These are phyloP conservation scores for Montipora efflorescens DNA, from an alignment of 64 coral and sea anemone genomes.

Conservation along the genomic window DNA sequence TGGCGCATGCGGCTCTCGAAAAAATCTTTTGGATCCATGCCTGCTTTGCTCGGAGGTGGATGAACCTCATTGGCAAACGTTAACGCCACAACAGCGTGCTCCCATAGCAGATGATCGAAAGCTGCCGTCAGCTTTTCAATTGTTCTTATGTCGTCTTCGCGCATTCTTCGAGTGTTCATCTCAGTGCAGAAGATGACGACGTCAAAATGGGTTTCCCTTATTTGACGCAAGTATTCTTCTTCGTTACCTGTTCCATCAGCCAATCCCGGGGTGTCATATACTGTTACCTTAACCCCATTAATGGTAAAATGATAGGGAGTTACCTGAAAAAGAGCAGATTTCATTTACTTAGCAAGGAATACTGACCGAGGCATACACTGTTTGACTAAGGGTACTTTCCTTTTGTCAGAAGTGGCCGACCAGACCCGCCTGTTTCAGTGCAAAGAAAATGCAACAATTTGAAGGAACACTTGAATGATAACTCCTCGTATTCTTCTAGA, in stretches of 20 bases:
- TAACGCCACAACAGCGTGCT: slow-evolving; percentile 49
- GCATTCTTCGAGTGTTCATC: slow-evolving; percentile 25
- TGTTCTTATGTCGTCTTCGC: slow-evolving; percentile 36
- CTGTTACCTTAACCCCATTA: slow-evolving; percentile 16
- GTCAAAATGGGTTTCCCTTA: slow-evolving; percentile 6
- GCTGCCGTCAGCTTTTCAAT: slow-evolving; percentile 21
- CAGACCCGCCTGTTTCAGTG: too few relatives aligned
- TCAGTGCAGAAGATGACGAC: slow-evolving; percentile 49
- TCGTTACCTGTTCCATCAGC: slow-evolving; percentile 46
- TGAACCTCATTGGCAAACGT: slow-evolving; percentile 64
- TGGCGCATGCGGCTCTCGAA: slow-evolving; percentile 4
- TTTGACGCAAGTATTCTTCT: slow-evolving; percentile 31
- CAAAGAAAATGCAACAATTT: too few relatives aligned
- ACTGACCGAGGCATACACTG: too few relatives aligned
- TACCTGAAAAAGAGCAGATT: background rate
- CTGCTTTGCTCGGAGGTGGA: background rate
- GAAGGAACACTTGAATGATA: too few relatives aligned
- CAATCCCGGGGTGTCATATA: slow-evolving; percentile 57
- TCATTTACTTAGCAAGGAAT: too few relatives aligned
- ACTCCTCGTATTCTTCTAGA: too few relatives aligned
- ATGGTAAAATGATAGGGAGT: background rate
- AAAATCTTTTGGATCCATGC: background rate
- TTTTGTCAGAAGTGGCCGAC: too few relatives aligned
- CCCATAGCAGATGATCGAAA: slow-evolving; percentile 37
- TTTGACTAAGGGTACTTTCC: too few relatives aligned